Conservation (phyloP, 2,888 invertebrate species). For the Luperina testacea region DNA sequence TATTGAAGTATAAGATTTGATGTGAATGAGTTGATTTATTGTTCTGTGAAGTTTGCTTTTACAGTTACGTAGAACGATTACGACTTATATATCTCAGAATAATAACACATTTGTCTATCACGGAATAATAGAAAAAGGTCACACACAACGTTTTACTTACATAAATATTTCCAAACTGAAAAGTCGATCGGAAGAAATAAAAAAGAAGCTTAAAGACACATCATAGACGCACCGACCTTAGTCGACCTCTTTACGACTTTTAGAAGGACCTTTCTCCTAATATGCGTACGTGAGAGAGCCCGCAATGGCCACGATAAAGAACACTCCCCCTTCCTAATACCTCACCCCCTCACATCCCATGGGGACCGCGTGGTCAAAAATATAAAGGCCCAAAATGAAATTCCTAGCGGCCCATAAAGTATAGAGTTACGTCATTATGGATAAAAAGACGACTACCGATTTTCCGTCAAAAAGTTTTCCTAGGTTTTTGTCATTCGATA, state of each 20-base stretch:
- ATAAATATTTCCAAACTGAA: constrained; percentile 57
- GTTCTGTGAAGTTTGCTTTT: background rate
- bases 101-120: constrained; percentile 11
- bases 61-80: background rate
- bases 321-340: constrained; percentile 60
- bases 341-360: constrained; percentile 43
- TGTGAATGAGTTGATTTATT: background rate
- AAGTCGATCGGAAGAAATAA: constrained; percentile 72
- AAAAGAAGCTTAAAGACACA: constrained; percentile 74
- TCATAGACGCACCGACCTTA: constrained; percentile 76
- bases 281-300: constrained; percentile 83
- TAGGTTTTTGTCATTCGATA: constrained; percentile 64
- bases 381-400: constrained; percentile 87
- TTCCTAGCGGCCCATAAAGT: constrained; percentile 85
- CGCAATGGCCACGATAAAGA: constrained; percentile 80
- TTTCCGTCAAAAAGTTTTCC: constrained; percentile 59
- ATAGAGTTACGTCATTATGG: constrained; percentile 88
- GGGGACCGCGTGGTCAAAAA: constrained; percentile 83
- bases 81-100: background rate
- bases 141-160: constrained; percentile 48
- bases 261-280: constrained; percentile 81
- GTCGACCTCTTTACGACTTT: constrained; percentile 84
- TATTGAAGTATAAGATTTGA: background rate
- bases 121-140: constrained; percentile 28
- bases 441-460: constrained; percentile 71